A percentile compares a stretch with the other conserved stretches of the same genome.
These are phyloP conservation scores for Oncorhynchus masou DNA, from an alignment of 2,113 vertebrate genomes.

Conservation along the genomic window DNA sequence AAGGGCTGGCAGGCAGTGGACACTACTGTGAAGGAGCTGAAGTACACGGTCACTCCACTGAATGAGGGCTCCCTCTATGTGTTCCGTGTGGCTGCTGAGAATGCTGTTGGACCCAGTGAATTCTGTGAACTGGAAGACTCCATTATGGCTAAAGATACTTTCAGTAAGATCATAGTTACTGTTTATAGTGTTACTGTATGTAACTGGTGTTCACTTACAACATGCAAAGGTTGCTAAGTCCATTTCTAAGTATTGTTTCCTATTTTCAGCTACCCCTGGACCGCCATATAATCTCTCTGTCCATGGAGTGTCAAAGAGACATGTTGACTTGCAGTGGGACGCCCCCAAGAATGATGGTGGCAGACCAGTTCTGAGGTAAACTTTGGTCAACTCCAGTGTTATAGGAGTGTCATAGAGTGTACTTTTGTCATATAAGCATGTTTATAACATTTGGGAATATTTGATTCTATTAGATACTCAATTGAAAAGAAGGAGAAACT, in stretches of 20 bases:
- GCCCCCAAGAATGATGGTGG: constrained; percentile 96
- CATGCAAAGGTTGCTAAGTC: not conserved
- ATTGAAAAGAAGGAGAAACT: constrained; percentile 98
- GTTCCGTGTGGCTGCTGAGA: constrained; percentile 96
- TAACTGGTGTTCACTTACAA: not conserved
- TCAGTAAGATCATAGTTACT: constrained; percentile 78
- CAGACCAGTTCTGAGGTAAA: constrained; percentile 88
- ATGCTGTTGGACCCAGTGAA: constrained; percentile 87
- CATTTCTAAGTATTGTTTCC: constrained; percentile 20
- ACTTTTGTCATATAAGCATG: not conserved
- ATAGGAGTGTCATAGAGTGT: not conserved
- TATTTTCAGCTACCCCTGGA: constrained; percentile 86
- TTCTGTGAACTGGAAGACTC: constrained; percentile 94
- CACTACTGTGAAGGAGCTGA: constrained; percentile 93
- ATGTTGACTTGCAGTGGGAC: constrained; percentile 97
- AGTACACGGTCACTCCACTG: constrained; percentile 87
- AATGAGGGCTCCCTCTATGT: constrained; percentile 94
- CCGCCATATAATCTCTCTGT: constrained; percentile 90
- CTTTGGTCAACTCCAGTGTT: not conserved
- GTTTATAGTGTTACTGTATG: not conserved
- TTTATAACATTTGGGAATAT: not conserved
- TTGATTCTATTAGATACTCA: constrained; percentile 76
- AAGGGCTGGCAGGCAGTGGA: constrained; percentile 98
- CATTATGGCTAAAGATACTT: constrained; percentile 93
- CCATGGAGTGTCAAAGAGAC: constrained; percentile 84